Conservation (phyloP, 2,888 invertebrate species). For the Eristalis tenax region DNA sequence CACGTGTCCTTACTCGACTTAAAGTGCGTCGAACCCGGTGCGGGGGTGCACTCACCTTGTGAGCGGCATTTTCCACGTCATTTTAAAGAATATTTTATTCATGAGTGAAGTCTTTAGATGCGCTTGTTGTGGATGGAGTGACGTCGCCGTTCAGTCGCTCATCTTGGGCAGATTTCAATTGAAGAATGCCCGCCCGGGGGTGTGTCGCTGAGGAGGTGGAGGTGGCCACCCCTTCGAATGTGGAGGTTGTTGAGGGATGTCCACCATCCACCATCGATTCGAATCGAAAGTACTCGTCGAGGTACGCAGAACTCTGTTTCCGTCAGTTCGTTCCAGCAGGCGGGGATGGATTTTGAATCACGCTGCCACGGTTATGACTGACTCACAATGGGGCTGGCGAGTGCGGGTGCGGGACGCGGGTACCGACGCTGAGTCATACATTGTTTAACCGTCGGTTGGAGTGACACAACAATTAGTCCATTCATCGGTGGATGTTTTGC, state of each 20-base stretch:
- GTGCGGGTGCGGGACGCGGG: background rate
- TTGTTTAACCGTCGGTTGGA: background rate
- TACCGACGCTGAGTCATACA: slow-evolving; percentile 3
- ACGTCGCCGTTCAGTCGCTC: slow-evolving; percentile 57
- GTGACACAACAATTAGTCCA: background rate
- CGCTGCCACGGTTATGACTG: background rate
- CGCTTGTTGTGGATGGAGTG: slow-evolving; percentile 56
- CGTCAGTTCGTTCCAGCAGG: slow-evolving; percentile 50
- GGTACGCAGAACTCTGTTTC: slow-evolving; percentile 47
- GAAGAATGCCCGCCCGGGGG: slow-evolving; percentile 48
- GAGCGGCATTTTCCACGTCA: slow-evolving; percentile 57
- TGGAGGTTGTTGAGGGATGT: slow-evolving; percentile 42
- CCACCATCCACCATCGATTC: background rate
- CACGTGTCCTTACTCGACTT: slow-evolving; percentile 68
- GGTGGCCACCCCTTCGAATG: slow-evolving; percentile 22
- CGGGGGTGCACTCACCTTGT: slow-evolving; percentile 16
- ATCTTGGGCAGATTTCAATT: slow-evolving; percentile 42
- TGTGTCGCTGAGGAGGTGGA: background rate
- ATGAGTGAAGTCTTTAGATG: slow-evolving; percentile 67
- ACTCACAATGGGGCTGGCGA: background rate
- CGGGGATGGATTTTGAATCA: slow-evolving; percentile 11
- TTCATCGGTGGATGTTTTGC: background rate
- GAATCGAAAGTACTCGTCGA: slow-evolving; percentile 28
- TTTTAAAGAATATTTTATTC: slow-evolving; percentile 71
- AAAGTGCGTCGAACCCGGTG: slow-evolving; percentile 53